A percentile compares a stretch with the other conserved stretches of the same genome.
phyloP scores from a whole-genome alignment of 1,140 invertebrate species.

The Pantala flavescens region DNA sequence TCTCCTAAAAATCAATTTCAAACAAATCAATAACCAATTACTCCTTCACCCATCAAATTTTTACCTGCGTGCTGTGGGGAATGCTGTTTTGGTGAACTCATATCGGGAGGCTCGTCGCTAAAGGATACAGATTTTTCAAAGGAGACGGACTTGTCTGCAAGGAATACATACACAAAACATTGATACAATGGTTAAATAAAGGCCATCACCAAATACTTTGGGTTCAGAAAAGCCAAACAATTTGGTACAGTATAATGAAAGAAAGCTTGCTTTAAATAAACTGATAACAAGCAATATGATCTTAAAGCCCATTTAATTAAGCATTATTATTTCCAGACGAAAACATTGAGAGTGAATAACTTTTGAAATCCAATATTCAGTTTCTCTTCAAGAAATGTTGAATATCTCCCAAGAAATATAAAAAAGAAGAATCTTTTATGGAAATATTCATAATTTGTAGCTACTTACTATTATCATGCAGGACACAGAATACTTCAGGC shows the following conservation, averaged over 20 bases:
- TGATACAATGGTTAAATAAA: constrained; percentile 1
- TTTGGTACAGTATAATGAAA: constrained; percentile 20
- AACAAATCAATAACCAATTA: not conserved
- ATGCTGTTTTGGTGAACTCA: constrained; percentile 79
- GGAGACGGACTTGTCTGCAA: constrained; percentile 85
- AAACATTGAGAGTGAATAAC: constrained; percentile 18
- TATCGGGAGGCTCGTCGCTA: constrained; percentile 80
- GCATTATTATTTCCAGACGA: not conserved
- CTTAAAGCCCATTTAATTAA: not conserved
- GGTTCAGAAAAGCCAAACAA: constrained; percentile 27
- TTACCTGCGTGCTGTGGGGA: constrained; percentile 79
- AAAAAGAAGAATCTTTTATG: not conserved
- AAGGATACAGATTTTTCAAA: constrained; percentile 93
- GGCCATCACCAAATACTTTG: constrained; percentile 11
- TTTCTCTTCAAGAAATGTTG: too few species aligned
- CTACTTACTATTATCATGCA: not conserved
- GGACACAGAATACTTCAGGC: not conserved
- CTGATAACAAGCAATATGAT: not conserved
- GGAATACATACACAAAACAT: constrained; percentile 24
- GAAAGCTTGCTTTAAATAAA: constrained; percentile 1
- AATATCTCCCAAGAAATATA: too few species aligned
- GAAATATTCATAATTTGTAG: constrained; percentile 8
- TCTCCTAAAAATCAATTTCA: too few species aligned
- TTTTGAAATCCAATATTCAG: constrained; percentile 5
- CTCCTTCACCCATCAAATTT: not conserved